Base-by-base conservation (phyloP, 2,113 vertebrate species). In the Peromyscus maniculatus region DNA sequence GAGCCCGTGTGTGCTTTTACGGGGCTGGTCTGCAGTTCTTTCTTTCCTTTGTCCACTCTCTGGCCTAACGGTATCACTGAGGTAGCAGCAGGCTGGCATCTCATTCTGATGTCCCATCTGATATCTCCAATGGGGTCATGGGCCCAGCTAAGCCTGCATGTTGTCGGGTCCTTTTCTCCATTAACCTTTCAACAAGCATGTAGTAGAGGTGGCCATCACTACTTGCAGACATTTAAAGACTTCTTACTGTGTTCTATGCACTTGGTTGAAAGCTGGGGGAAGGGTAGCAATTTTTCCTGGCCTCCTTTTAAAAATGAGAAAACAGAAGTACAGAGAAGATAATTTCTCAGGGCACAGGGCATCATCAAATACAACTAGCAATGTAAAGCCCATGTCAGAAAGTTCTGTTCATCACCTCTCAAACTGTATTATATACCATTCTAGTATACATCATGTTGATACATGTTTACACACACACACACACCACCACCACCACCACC, bases 281-380 rank as follows among this genome's bases (percentile, higher is more conserved):
- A 11, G 77, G 43, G 6, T n/a, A 66, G 33, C 9, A 43, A 6
- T 17, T 64, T 91, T 95, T 39, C 39, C 89, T 87, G 64, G 33
- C 17, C 46, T 87, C 46, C 22, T 93, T 26, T 69, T 17, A 78
- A 89, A 87, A 59, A 80, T 26, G 33, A 91, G 43, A 87, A 91
- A 93, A 57, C 19, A 87, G 36, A 95, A 96, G 10, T 17, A 46
- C 55, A 74, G 77, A 84, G 10, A 82, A 87, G 84, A 79, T 67
- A 7, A 24, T 59, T n/a, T 43, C 49, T 71, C 62, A 74, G 39
- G 13, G 33, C 39, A 62, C 8, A 36, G 75, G 78, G 46, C 13
- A n/a, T 17, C 8, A 75, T 55, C 93, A 55, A 39, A 39, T 3
- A 26, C 21, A 24, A 39, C 36, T 33, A 67, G 21, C 7, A 64